phyloP scores from a whole-genome alignment of 2,888 invertebrate genomes.

The Tortrix viridana region DNA sequence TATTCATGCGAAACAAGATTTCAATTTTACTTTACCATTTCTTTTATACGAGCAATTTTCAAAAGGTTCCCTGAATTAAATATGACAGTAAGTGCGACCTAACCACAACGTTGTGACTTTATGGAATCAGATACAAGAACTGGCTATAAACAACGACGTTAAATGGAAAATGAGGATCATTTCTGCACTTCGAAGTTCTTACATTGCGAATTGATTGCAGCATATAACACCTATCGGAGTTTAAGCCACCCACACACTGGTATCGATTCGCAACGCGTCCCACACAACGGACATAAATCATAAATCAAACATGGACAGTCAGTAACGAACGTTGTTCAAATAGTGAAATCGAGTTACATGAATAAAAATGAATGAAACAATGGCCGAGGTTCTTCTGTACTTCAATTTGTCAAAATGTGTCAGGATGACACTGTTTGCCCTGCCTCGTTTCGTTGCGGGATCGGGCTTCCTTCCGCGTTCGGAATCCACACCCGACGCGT shows the following conservation, averaged over 20 bases:
- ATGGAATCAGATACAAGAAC: slow-evolving; percentile 21
- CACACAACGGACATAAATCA: slow-evolving; percentile 60
- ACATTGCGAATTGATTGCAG: slow-evolving; percentile 46
- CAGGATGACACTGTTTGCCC: slow-evolving; percentile 60
- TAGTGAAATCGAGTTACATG: slow-evolving; percentile 66
- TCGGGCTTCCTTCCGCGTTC: slow-evolving; percentile 42
- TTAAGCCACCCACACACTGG: slow-evolving; percentile 50
- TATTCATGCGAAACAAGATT: neutral
- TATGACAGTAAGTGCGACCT: slow-evolving; percentile 10
- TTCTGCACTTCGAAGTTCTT: slow-evolving; percentile 45
- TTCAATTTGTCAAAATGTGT: slow-evolving; percentile 74
- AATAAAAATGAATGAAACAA: slow-evolving; percentile 73
- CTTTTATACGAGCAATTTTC: slow-evolving; percentile 1
- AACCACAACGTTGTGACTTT: slow-evolving; percentile 25
- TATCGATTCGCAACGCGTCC: slow-evolving; percentile 64
- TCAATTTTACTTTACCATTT: neutral
- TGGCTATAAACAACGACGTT: slow-evolving; percentile 22
- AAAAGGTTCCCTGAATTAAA: slow-evolving; percentile 22
- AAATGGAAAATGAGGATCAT: slow-evolving; percentile 29
- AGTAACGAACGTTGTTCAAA: slow-evolving; percentile 78
- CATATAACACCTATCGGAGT: slow-evolving; percentile 43
- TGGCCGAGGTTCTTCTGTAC: slow-evolving; percentile 62
- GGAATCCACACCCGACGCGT: slow-evolving; percentile 56
- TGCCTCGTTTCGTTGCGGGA: slow-evolving; percentile 34
- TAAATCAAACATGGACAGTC: slow-evolving; percentile 72